Evolutionary conservation across 2,113 vertebrate genomes (phyloP).

Genomic region (Varanus salvator): DNA sequence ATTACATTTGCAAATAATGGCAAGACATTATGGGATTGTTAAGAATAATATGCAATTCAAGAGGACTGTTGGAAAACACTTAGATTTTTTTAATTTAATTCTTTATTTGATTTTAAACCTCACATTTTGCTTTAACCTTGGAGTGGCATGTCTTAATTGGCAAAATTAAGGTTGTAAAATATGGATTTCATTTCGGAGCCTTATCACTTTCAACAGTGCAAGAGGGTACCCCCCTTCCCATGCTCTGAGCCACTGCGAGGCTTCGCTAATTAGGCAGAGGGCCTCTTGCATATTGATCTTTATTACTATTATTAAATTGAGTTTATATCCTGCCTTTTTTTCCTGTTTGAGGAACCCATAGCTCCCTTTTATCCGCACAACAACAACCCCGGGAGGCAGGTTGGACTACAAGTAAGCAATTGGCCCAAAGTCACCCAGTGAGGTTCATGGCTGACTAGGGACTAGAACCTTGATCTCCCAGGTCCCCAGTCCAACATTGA

Average conservation of each 20-base stretch:
- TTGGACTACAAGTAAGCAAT: too few species aligned
- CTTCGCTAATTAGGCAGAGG: neutral
- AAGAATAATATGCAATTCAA: too few species aligned
- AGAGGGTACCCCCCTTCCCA: neutral
- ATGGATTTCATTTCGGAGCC: neutral
- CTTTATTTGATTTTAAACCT: neutral
- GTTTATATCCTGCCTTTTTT: too few species aligned
- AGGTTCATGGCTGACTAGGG: too few species aligned
- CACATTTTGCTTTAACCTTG: neutral
- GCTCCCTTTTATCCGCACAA: too few species aligned
- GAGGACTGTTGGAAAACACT: neutral
- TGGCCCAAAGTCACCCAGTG: too few species aligned
- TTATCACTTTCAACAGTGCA: neutral
- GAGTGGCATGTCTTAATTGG: neutral
- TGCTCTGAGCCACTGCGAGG: neutral
- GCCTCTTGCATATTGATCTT: neutral
- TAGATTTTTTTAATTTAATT: neutral
- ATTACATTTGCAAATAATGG: rapidly evolving
- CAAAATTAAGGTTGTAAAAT: neutral
- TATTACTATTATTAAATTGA: neutral
- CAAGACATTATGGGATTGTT: neutral
- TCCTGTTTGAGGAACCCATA: too few species aligned
- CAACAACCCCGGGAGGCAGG: too few species aligned
- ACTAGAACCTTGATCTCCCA: too few species aligned
- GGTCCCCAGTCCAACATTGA: too few species aligned